These are phyloP conservation scores for Hirundichthys speculiger DNA, from an alignment of 2,113 vertebrate species.

Conservation along the genomic window DNA sequence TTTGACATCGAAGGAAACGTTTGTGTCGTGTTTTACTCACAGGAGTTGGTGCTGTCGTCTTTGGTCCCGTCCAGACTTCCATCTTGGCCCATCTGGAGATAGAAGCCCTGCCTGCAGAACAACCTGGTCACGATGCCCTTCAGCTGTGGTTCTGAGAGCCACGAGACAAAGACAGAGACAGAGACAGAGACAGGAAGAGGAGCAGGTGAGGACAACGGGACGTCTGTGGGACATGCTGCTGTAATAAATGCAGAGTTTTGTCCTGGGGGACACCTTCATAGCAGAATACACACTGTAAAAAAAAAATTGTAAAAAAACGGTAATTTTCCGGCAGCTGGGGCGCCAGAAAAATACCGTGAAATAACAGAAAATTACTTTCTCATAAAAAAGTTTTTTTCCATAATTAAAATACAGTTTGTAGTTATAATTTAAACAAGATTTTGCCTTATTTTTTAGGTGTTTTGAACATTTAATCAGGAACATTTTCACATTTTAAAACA, in stretches of 20 bases:
- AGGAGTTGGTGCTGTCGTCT: conserved; percentile 98
- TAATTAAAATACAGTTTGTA: too few species aligned
- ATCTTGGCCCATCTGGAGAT: conserved; percentile 99
- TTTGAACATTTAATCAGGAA: too few species aligned
- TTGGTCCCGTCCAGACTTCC: conserved; percentile 97
- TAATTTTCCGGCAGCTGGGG: too few species aligned
- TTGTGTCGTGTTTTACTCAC: conserved; percentile 58
- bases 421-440: too few species aligned
- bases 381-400: too few species aligned
- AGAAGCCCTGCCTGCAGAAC: conserved; percentile 98
- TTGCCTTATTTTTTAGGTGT: too few species aligned
- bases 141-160: conserved; percentile 92
- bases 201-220: neutral
- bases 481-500: too few species aligned
- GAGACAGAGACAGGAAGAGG: conserved; percentile 1
- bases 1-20: neutral
- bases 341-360: too few species aligned
- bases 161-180: conserved; percentile 34
- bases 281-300: too few species aligned
- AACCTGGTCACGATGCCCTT: conserved; percentile 99
- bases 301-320: too few species aligned
- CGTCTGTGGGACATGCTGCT: too few species aligned
- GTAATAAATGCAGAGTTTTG: conserved; percentile 15
- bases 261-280: conserved; percentile 12
- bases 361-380: too few species aligned